Percentiles rank a stretch among this genome's conserved stretches.
Evolutionary conservation across 2,888 invertebrate genomes (phyloP).

Genomic region (Stenurella melanura): DNA sequence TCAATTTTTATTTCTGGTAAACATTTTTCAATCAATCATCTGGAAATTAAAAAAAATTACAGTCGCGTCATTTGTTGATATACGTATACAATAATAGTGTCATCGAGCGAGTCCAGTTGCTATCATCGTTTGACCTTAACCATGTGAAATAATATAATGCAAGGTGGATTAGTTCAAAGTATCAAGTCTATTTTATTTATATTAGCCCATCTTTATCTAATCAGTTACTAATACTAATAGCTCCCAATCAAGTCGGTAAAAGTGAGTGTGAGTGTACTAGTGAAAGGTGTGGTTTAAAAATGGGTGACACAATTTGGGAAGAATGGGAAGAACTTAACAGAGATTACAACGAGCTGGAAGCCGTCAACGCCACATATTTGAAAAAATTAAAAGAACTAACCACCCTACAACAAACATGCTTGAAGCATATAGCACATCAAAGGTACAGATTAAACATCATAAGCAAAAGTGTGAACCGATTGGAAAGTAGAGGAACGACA

Average conservation of each 20-base stretch:
- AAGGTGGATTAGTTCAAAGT: constrained; percentile 38
- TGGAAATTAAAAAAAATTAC: not conserved
- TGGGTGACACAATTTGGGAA: constrained; percentile 55
- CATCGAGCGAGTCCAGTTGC: not conserved
- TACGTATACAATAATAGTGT: not conserved
- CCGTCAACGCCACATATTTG: constrained; percentile 85
- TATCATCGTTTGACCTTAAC: constrained; percentile 4
- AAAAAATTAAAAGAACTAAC: constrained; percentile 87
- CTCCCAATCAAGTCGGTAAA: not conserved
- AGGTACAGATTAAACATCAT: constrained; percentile 89
- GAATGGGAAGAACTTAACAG: constrained; percentile 61
- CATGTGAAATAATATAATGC: not conserved
- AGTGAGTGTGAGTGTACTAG: constrained; percentile 23
- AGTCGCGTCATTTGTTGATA: not conserved
- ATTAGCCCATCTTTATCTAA: constrained; percentile 38
- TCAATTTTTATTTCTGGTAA: not conserved
- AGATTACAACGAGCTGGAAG: constrained; percentile 74
- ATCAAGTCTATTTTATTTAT: constrained; percentile 29
- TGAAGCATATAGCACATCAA: constrained; percentile 91
- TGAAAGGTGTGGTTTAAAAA: constrained; percentile 44
- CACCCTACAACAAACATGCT: constrained; percentile 87
- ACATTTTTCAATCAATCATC: not conserved
- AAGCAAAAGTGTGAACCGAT: constrained; percentile 42
- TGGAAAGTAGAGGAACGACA: constrained; percentile 38
- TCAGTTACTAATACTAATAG: constrained; percentile 29